Evolutionary conservation across 2,113 vertebrate species (phyloP).

Genomic region (Aspiorhynchus laticeps): DNA sequence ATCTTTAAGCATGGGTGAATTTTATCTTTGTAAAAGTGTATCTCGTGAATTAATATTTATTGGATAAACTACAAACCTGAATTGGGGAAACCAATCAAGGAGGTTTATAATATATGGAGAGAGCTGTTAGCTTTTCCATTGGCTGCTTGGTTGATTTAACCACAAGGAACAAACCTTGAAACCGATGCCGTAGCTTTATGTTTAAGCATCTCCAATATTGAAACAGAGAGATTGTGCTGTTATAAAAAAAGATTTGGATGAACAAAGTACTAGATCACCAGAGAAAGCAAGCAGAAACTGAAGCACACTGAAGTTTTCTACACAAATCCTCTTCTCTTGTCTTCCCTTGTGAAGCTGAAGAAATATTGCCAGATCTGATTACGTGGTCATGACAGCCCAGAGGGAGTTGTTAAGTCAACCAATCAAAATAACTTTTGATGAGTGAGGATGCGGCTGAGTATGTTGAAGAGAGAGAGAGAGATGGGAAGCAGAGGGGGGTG

Average conservation of each 20-base stretch:
- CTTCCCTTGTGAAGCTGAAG: slow-evolving; percentile 51
- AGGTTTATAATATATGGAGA: background rate
- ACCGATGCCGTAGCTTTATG: background rate
- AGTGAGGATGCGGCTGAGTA: slow-evolving; percentile 36
- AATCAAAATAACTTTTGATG: slow-evolving; percentile 57
- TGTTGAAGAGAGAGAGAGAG: slow-evolving; percentile 41
- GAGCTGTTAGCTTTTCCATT: background rate
- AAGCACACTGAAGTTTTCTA: slow-evolving; percentile 29
- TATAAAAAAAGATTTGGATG: background rate
- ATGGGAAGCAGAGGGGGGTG: slow-evolving; percentile 26
- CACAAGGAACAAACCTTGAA: background rate
- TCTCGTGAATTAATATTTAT: background rate
- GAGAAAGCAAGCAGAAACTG: slow-evolving; percentile 28
- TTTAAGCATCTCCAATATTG: background rate
- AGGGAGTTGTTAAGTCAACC: slow-evolving; percentile 64
- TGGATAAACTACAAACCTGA: background rate
- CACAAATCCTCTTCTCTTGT: slow-evolving; percentile 40
- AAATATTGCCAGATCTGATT: slow-evolving; percentile 63
- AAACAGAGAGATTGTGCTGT: background rate
- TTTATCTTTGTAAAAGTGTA: slow-evolving; percentile 18
- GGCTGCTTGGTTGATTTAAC: background rate
- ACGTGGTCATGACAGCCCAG: slow-evolving; percentile 60
- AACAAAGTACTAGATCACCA: slow-evolving; percentile 11
- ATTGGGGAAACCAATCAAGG: background rate
- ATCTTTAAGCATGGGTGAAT: slow-evolving; percentile 16